Evolutionary conservation across 2,797 vertebrate species (phyloP).

Genomic region (Adrianichthys oophorus): DNA sequence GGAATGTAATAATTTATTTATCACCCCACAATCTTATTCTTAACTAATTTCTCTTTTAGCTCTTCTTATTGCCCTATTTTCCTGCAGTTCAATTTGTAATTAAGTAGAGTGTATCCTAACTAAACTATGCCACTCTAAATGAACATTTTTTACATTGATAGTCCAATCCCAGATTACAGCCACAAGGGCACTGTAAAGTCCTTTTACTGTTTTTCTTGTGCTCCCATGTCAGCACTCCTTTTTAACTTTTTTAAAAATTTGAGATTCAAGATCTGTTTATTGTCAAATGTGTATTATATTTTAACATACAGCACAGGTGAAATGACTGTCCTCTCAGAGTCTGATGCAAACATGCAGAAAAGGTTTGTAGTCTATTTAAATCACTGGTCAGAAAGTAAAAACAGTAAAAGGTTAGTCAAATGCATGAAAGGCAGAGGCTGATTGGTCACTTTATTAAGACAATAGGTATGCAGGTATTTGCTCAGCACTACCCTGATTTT

Average conservation of each 20-base stretch:
- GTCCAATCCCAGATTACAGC: conserved; percentile 50
- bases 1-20: conserved; percentile 71
- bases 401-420: conserved; percentile 24
- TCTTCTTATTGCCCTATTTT: conserved; percentile 55
- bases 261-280: no score
- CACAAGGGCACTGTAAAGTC: conserved; percentile 55
- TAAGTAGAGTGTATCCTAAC: conserved; percentile 68
- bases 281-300: no score
- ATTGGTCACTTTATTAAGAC: conserved; percentile 4
- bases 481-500: no score
- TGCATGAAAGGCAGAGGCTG: background rate
- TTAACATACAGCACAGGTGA: no score
- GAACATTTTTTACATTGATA: conserved; percentile 63
- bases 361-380: conserved; percentile 23
- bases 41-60: conserved; percentile 69
- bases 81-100: conserved; percentile 56
- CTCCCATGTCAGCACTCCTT: conserved; percentile 37
- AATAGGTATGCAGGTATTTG: no score
- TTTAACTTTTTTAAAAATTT: conserved; percentile 28
- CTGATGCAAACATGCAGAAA: no score
- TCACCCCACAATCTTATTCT: conserved; percentile 68
- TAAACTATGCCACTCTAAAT: conserved; percentile 54
- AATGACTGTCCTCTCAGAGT: no score
- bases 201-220: conserved; percentile 52
- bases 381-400: conserved; percentile 13